phyloP scores from a whole-genome alignment of 2,113 vertebrate species.

The Zosterops hypoxanthus region DNA sequence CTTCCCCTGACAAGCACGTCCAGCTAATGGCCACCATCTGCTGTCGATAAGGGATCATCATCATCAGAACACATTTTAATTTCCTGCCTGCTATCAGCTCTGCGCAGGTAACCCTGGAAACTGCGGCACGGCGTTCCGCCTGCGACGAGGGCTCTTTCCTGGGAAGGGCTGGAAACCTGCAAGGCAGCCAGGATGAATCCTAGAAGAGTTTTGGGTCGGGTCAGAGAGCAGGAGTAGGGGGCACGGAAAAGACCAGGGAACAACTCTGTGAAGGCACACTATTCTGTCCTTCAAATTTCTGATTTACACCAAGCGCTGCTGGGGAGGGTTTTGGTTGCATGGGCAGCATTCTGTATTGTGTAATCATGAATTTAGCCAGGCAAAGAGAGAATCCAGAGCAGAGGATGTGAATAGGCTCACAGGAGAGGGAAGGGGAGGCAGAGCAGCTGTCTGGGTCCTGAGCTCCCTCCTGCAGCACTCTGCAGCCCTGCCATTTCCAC shows the following conservation, averaged over 20 bases:
- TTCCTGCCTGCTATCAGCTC: constrained; percentile 79
- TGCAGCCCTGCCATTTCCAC: not conserved
- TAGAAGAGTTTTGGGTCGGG: not conserved
- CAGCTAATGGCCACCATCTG: constrained; percentile 71
- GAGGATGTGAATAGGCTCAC: not conserved
- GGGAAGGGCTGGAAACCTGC: not conserved
- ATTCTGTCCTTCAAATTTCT: not conserved
- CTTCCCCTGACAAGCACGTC: constrained; percentile 8
- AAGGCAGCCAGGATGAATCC: not conserved
- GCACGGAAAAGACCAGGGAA: not conserved
- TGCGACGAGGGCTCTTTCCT: not conserved
- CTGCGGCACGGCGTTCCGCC: constrained; percentile 31
- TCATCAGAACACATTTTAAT: constrained; percentile 75
- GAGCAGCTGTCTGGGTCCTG: not conserved
- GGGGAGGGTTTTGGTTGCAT: not conserved
- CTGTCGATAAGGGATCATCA: constrained; percentile 52
- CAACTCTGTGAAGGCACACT: not conserved
- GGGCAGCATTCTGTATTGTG: not conserved
- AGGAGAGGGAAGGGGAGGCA: not conserved
- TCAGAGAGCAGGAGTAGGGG: not conserved
- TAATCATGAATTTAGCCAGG: not conserved
- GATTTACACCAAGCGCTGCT: not conserved
- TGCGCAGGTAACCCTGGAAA: constrained; percentile 81
- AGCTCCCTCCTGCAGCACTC: not conserved
- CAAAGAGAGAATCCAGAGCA: not conserved